Evolutionary conservation across 2,113 vertebrate species (phyloP).

Genomic region (Nycticebus coucang): DNA sequence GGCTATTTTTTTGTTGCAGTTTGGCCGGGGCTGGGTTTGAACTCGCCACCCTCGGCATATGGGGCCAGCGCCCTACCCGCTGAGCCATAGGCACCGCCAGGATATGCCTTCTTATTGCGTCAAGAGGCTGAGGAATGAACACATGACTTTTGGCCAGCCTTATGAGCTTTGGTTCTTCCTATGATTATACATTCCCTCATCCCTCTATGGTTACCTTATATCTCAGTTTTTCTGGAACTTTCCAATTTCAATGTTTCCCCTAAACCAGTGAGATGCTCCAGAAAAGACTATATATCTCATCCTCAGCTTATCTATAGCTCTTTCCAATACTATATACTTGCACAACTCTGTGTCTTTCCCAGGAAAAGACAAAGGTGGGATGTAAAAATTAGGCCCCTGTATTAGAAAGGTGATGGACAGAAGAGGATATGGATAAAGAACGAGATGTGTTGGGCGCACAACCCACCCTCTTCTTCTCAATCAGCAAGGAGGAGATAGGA

Average conservation of each 20-base stretch:
- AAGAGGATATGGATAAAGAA: neutral
- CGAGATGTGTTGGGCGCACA: neutral
- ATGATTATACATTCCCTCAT: neutral
- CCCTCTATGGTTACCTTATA: neutral
- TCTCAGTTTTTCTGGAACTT: conserved; percentile 37
- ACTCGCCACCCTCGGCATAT: too few relatives aligned
- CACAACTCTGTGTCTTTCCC: neutral
- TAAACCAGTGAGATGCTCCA: conserved; percentile 38
- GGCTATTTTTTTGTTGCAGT: too few relatives aligned
- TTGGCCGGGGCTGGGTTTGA: too few relatives aligned
- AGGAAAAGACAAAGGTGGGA: neutral
- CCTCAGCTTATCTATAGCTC: conserved; percentile 21
- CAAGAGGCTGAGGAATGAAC: neutral
- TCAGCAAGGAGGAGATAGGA: neutral
- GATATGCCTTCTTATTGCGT: neutral
- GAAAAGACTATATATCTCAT: conserved; percentile 16
- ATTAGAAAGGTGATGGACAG: neutral
- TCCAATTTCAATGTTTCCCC: conserved; percentile 40
- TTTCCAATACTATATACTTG: neutral
- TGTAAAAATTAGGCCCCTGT: neutral
- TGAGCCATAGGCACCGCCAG: too few relatives aligned
- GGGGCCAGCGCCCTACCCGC: too few relatives aligned
- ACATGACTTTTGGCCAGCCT: neutral
- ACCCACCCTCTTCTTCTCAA: neutral
- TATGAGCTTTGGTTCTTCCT: conserved; percentile 19